These are phyloP conservation scores for Triops longicaudatus DNA, from an alignment of 1,140 invertebrate species.

Conservation along the genomic window DNA sequence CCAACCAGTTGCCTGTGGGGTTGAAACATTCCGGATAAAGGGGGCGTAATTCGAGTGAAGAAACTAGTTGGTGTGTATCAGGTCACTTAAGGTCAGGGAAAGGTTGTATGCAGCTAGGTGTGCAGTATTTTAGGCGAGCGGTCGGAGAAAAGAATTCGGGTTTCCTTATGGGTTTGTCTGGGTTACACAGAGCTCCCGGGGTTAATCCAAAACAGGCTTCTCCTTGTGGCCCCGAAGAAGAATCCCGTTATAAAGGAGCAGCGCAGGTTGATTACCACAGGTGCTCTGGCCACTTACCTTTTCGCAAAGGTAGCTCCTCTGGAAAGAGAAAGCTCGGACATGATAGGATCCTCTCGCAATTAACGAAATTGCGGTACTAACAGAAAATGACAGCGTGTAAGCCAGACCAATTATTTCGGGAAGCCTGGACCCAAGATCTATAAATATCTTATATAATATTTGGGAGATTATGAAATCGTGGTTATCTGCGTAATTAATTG, in stretches of 20 bases:
- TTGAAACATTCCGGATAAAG: not conserved
- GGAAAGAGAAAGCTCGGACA: not conserved
- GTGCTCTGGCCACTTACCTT: not conserved
- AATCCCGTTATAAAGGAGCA: slow-evolving; percentile 1
- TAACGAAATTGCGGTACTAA: not conserved
- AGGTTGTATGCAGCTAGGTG: not conserved
- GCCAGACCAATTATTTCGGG: too few species aligned
- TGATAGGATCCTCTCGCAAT: not conserved
- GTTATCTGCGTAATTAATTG: too few species aligned
- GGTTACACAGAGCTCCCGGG: not conserved
- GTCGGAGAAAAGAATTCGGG: not conserved
- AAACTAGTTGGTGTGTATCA: not conserved
- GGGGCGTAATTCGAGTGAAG: not conserved
- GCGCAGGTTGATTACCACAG: slow-evolving; percentile 3
- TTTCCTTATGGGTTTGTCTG: not conserved
- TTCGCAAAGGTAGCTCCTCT: not conserved
- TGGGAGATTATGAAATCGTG: too few species aligned
- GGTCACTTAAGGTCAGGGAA: not conserved
- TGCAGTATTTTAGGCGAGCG: not conserved
- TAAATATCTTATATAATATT: too few species aligned
- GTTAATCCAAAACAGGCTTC: not conserved
- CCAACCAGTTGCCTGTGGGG: not conserved
- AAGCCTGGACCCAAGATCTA: too few species aligned
- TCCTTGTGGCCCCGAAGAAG: not conserved
- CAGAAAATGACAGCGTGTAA: not conserved